Evolutionary conservation across 2,113 vertebrate genomes (phyloP), one percentile per base, ranked within the genome.

Genomic region (Jaculus jaculus): DNA sequence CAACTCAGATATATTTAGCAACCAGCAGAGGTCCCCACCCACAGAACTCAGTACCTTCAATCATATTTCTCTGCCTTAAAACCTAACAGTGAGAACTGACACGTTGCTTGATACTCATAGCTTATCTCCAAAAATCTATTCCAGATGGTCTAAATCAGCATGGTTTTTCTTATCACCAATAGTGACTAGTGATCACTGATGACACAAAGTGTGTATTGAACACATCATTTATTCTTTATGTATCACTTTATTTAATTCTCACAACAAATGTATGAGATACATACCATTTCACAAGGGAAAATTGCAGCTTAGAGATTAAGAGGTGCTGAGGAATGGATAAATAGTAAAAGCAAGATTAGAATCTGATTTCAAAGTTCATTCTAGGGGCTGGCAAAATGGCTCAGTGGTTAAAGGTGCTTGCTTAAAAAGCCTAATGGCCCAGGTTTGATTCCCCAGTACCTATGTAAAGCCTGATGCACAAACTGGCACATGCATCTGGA

Each of bases 41-140:
- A 83, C 26, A 91, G 77, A 96, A 93, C 30, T 79, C 72, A 84
- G 47, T 4, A 89, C 17, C 37, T 92, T 94, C 68, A 65, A 26
- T 39, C 77, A 68, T 58, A 32, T 3, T 69, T 28, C 34, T 82
- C 61, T 69, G 61, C 61, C 28, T 61, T 61, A 69, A 39, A 68
- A 95, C 12, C 39, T 23, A 87, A 42, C 30, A 37, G 71, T 85
- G 63, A 91, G 42, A 90, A 92, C 28, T 54, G 54, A 12, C 54
- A 54, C 54, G 7, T 88, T 92, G 28, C 18, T 84, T 86, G 60
- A 77, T 54, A 77, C 13, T 47, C 68, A 81, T n/a, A 84, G 60
- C 21, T 90, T 51, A 73, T 80, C 32, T 94, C 65, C 34, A 91
- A 47, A 30, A 47, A 63, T 54, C 63, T 72, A 83, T 34, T 93